These are phyloP conservation scores for Drosophila demipolita DNA, from an alignment of 2,888 invertebrate genomes.

Conservation along the genomic window DNA sequence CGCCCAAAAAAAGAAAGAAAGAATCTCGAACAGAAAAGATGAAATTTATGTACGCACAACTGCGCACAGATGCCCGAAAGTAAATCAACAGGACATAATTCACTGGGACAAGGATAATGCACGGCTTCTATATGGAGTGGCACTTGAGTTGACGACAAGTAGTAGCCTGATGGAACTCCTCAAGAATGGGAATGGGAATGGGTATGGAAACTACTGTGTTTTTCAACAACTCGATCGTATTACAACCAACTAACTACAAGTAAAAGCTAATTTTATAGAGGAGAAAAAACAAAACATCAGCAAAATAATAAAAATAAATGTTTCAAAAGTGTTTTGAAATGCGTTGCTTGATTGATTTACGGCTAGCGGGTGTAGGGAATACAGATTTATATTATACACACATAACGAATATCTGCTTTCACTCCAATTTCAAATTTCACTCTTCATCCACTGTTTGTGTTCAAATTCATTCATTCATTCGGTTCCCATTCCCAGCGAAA, in stretches of 20 bases:
- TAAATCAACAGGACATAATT: constrained; percentile 35
- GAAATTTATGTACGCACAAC: constrained; percentile 72
- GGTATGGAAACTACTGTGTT: constrained; percentile 35
- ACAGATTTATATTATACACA: neutral
- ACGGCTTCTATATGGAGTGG: constrained; percentile 19
- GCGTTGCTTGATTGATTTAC: constrained; percentile 75
- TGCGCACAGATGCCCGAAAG: constrained; percentile 66
- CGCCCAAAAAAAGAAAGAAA: constrained; percentile 5
- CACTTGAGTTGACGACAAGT: constrained; percentile 81
- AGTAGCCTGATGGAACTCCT: constrained; percentile 28
- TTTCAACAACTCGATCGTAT: constrained; percentile 58
- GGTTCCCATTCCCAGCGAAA: constrained; percentile 67
- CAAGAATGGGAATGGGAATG: neutral
- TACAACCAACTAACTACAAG: constrained; percentile 37
- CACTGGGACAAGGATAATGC: constrained; percentile 19
- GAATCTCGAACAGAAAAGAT: constrained; percentile 25
- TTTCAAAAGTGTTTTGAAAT: constrained; percentile 28
- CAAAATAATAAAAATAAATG: constrained; percentile 15
- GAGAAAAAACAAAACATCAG: constrained; percentile 9
- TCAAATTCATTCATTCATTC: constrained; percentile 33
- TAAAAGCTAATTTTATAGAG: constrained; percentile 60
- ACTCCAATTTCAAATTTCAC: constrained; percentile 58
- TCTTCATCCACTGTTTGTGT: constrained; percentile 40
- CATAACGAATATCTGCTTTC: constrained; percentile 37
- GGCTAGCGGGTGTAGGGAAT: constrained; percentile 24